phyloP scores from a whole-genome alignment of 2,797 vertebrate genomes.

The Taenioides sp. region DNA sequence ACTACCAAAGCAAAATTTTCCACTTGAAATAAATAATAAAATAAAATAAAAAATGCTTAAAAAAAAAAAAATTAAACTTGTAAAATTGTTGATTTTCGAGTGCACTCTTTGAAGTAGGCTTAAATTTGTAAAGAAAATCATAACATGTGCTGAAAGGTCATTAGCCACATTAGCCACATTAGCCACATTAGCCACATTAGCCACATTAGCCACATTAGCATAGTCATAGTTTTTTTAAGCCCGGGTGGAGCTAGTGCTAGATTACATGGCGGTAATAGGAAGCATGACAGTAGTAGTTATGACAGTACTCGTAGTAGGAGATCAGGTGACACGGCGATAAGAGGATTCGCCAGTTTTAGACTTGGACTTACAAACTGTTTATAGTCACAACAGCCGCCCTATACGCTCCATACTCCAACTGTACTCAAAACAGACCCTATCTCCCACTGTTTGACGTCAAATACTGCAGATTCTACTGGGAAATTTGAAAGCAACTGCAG shows the following conservation, averaged over 20 bases:
- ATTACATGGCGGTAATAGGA: not conserved
- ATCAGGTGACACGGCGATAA: constrained; percentile 22
- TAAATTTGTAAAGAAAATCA: not conserved
- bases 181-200: not conserved
- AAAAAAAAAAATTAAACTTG: too few species aligned
- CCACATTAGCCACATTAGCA: constrained; percentile 6
- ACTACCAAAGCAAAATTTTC: too few species aligned
- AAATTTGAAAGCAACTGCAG: not conserved
- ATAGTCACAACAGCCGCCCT: constrained; percentile 25
- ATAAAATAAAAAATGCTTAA: too few species aligned
- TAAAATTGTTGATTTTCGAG: not conserved
- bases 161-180: not conserved
- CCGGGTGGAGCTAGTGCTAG: not conserved
- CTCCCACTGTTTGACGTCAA: not conserved
- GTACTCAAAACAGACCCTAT: not conserved
- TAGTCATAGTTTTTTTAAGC: not conserved
- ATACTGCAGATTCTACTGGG: not conserved
- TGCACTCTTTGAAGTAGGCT: not conserved
- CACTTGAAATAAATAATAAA: too few species aligned
- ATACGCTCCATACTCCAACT: constrained; percentile 2
- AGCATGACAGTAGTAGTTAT: not conserved
- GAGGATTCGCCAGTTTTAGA: constrained; percentile 25
- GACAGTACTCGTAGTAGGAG: not conserved
- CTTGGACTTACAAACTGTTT: constrained; percentile 25
- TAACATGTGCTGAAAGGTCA: not conserved